Percentiles rank a stretch among this genome's conserved stretches.
Evolutionary conservation across 1,140 invertebrate species (phyloP).

Genomic region (Daktulosphaira vitifoliae): DNA sequence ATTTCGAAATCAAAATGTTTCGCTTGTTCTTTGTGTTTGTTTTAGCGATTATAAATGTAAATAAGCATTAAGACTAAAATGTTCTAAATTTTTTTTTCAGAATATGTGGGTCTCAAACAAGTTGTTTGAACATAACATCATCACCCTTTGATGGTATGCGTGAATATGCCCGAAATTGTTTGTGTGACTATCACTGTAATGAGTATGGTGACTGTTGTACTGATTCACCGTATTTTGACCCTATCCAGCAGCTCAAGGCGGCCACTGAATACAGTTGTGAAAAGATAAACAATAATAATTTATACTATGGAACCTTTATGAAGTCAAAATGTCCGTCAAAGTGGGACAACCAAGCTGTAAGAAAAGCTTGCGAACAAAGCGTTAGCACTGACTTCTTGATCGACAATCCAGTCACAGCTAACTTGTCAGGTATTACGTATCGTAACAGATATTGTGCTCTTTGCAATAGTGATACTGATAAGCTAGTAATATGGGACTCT

Average conservation of each 20-base stretch:
- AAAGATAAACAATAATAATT: constrained; percentile 34
- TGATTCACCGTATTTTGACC: constrained; percentile 43
- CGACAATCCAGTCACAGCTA: constrained; percentile 45
- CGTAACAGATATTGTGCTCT: constrained; percentile 51
- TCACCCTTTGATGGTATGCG: not conserved
- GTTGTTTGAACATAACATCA: not conserved
- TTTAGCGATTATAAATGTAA: too few species aligned
- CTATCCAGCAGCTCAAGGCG: constrained; percentile 39
- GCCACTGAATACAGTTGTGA: constrained; percentile 43
- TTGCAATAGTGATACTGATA: constrained; percentile 46
- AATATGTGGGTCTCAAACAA: not conserved
- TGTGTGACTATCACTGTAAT: constrained; percentile 46
- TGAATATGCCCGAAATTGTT: constrained; percentile 45
- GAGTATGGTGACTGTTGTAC: constrained; percentile 49
- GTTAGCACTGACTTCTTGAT: constrained; percentile 45
- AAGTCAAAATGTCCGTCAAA: constrained; percentile 43
- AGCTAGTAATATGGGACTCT: not conserved
- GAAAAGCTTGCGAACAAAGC: constrained; percentile 35
- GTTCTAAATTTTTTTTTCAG: too few species aligned
- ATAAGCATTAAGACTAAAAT: too few species aligned
- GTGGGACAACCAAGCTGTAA: constrained; percentile 42
- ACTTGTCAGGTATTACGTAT: constrained; percentile 46
- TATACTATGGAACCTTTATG: constrained; percentile 46
- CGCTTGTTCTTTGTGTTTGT: too few species aligned
- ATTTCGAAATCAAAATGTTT: too few species aligned